Evolutionary conservation across 1,140 invertebrate genomes (phyloP).

Genomic region (Magallana ariakensis): DNA sequence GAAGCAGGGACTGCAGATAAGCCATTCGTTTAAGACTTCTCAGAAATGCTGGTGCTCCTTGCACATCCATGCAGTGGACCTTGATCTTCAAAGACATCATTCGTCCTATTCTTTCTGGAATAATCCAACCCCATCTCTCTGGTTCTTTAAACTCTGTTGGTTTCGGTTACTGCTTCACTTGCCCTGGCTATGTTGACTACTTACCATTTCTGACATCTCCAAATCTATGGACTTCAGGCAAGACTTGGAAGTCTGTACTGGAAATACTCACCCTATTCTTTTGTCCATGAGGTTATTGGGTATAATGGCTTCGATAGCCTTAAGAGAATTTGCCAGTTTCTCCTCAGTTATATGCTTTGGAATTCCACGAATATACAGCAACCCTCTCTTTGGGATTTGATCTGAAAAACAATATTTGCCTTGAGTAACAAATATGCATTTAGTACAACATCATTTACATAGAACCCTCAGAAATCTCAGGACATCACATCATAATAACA

Average conservation of each 20-base stretch:
- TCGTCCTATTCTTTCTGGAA: too few species aligned
- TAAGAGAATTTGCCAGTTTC: not conserved
- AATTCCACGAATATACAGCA: conserved; percentile 16
- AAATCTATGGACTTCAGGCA: too few species aligned
- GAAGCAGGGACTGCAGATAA: too few species aligned
- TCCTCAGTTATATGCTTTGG: not conserved
- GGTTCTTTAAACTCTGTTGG: too few species aligned
- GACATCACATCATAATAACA: not conserved
- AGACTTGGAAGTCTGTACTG: not conserved
- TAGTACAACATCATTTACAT: not conserved
- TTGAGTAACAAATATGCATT: not conserved
- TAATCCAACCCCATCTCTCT: too few species aligned
- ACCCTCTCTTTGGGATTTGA: conserved; percentile 14
- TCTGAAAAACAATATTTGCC: not conserved
- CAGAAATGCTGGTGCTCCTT: too few species aligned
- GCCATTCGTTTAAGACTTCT: too few species aligned
- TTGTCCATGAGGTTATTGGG: conserved; percentile 8
- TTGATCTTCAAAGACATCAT: too few species aligned
- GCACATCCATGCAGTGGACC: too few species aligned
- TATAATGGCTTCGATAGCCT: not conserved
- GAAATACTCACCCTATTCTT: conserved; percentile 17
- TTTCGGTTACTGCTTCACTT: too few species aligned
- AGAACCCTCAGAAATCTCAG: not conserved
- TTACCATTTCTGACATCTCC: too few species aligned
- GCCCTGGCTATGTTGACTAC: too few species aligned